phyloP scores from a whole-genome alignment of 1,140 invertebrate genomes.

The Theocolax elegans region DNA sequence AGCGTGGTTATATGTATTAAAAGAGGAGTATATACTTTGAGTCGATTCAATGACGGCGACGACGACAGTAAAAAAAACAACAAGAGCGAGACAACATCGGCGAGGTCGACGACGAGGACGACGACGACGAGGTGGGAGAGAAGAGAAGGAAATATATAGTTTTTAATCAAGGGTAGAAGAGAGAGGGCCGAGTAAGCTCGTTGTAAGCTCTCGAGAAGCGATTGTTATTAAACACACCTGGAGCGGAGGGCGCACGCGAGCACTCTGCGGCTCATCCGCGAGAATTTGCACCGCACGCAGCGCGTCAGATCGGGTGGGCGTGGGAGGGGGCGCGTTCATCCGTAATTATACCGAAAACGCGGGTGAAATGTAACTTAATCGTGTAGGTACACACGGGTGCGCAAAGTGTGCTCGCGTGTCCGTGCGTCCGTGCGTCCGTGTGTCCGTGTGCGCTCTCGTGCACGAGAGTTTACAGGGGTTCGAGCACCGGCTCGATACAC shows the following conservation, averaged over 20 bases:
- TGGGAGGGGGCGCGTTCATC: neutral
- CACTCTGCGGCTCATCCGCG: slow-evolving; percentile 1
- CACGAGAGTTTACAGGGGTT: neutral
- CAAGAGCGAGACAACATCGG: too few species aligned
- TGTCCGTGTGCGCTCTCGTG: neutral
- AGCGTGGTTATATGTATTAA: too few species aligned
- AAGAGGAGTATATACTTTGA: too few species aligned
- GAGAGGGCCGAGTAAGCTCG: too few species aligned
- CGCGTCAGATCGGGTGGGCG: neutral
- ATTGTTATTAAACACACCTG: too few species aligned
- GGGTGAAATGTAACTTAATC: slow-evolving; percentile 4
- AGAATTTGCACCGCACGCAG: neutral
- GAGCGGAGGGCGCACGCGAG: too few species aligned
- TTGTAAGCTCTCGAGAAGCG: neutral
- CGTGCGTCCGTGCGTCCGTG: neutral
- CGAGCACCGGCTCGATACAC: neutral
- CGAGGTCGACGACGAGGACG: too few species aligned
- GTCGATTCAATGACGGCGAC: too few species aligned
- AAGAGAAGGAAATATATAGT: too few species aligned
- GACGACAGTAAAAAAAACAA: too few species aligned
- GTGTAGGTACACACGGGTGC: neutral
- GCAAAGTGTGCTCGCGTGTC: neutral
- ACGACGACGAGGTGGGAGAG: too few species aligned
- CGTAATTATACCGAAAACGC: slow-evolving; percentile 1
- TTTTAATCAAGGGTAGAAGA: too few species aligned